phyloP scores from a whole-genome alignment of 2,113 vertebrate species.

The Pelecanus crispus region DNA sequence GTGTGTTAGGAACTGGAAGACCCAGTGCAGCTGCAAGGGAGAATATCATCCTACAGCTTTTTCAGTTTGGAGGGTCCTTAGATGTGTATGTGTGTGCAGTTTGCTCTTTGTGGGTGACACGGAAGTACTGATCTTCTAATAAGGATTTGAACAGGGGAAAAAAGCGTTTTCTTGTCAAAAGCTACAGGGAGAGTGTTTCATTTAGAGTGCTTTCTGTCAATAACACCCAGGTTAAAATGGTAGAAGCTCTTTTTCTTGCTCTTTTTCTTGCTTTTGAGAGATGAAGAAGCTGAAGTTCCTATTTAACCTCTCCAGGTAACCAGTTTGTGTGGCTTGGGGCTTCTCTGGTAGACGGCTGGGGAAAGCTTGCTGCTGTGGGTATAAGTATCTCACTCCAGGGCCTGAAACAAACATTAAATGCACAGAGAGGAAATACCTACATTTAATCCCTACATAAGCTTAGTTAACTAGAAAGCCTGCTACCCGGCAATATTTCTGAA shows the following conservation, averaged over 20 bases:
- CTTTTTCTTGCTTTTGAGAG: not conserved
- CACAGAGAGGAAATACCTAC: not conserved
- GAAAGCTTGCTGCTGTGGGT: not conserved
- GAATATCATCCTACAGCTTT: not conserved
- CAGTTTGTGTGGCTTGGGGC: not conserved
- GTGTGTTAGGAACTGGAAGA: not conserved
- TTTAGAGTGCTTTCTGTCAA: not conserved
- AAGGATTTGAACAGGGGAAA: not conserved
- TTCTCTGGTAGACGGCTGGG: not conserved
- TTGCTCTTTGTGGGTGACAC: not conserved
- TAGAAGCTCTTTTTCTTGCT: not conserved
- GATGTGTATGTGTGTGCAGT: fast-evolving
- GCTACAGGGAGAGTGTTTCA: not conserved
- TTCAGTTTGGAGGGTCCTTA: not conserved
- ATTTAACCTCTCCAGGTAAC: not conserved
- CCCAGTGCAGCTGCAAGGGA: not conserved
- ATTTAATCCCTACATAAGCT: not conserved
- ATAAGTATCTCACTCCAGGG: not conserved
- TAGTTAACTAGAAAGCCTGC: not conserved
- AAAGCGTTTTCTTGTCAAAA: not conserved
- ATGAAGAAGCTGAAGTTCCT: not conserved
- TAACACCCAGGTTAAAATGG: not conserved
- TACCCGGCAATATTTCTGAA: not conserved
- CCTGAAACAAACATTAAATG: not conserved
- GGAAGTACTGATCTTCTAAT: not conserved